Percentiles rank a stretch among this genome's conserved stretches.
Conservation (phyloP, 2,888 invertebrate genomes). For the Polyommatus iphigenia region DNA sequence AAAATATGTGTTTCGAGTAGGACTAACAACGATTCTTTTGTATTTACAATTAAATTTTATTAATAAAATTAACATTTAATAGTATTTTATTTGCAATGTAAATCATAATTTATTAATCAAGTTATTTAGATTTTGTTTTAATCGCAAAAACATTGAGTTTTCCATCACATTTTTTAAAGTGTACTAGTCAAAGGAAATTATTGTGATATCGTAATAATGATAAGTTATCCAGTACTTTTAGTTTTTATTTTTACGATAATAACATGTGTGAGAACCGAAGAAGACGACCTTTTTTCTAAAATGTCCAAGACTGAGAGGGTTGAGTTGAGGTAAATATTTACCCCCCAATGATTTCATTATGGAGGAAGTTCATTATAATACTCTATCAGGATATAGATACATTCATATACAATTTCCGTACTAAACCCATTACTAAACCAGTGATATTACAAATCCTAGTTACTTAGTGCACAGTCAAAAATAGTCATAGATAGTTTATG, state of each 20-base stretch:
- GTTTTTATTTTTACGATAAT: conserved; percentile 67
- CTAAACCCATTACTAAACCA: neutral
- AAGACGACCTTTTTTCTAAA: conserved; percentile 58
- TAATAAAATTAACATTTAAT: neutral
- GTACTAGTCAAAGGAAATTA: conserved; percentile 54
- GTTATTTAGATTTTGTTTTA: conserved; percentile 34
- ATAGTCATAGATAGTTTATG: neutral
- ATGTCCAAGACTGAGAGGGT: conserved; percentile 84
- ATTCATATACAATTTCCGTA: neutral
- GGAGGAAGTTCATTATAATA: neutral
- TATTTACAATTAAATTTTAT: conserved; percentile 14
- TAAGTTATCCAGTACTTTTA: conserved; percentile 63
- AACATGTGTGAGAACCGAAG: conserved; percentile 68
- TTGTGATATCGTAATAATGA: conserved; percentile 64
- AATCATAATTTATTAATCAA: conserved; percentile 33
- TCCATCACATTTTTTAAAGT: conserved; percentile 33
- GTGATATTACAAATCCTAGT: neutral
- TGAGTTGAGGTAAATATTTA: conserved; percentile 79
- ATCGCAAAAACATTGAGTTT: conserved; percentile 33
- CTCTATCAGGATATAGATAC: neutral
- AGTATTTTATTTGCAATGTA: conserved; percentile 38
- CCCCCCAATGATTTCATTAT: neutral
- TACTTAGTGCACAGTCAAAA: neutral
- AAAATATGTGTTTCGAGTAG: neutral
- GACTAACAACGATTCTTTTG: conserved; percentile 23